Evolutionary conservation across 64 coral and sea anemone species (phyloP).

Genomic region (Astreopora myriophthalma): DNA sequence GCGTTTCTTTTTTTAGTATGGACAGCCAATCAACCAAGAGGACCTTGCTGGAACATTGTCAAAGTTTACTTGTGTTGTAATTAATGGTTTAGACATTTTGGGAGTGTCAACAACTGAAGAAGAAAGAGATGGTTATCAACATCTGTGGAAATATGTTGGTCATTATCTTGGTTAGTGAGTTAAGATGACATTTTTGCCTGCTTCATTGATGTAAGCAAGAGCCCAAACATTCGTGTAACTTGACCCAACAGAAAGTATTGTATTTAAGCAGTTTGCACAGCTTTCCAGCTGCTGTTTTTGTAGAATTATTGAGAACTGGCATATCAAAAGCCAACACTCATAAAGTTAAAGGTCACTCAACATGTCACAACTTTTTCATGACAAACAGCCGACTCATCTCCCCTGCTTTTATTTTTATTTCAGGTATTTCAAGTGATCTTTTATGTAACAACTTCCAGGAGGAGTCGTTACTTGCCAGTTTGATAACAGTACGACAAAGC

Average conservation of each 20-base stretch:
- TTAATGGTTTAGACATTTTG: not conserved
- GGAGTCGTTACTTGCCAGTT: constrained; percentile 15
- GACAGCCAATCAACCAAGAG: constrained; percentile 56
- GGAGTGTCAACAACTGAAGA: not conserved
- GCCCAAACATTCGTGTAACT: no score
- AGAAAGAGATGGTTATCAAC: constrained; percentile 25
- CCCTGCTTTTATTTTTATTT: no score
- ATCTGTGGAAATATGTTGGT: constrained; percentile 55
- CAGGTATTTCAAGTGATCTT: constrained; percentile 13
- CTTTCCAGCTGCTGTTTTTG: no score
- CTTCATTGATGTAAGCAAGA: no score
- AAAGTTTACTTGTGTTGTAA: not conserved
- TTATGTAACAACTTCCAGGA: constrained; percentile 29
- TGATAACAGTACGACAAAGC: constrained; percentile 11
- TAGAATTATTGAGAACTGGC: no score
- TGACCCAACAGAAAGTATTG: no score
- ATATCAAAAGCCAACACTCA: no score
- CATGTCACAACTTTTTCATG: no score
- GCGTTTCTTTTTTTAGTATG: constrained; percentile 21
- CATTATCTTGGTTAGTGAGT: constrained; percentile 37
- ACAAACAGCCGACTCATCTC: no score
- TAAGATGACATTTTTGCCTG: not conserved
- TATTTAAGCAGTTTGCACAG: no score
- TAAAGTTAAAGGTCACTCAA: no score
- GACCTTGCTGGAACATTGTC: constrained; percentile 43